Percentiles rank a stretch among this genome's conserved stretches.
Conservation (phyloP, 2,113 vertebrate species). For the Cynocephalus volans region DNA sequence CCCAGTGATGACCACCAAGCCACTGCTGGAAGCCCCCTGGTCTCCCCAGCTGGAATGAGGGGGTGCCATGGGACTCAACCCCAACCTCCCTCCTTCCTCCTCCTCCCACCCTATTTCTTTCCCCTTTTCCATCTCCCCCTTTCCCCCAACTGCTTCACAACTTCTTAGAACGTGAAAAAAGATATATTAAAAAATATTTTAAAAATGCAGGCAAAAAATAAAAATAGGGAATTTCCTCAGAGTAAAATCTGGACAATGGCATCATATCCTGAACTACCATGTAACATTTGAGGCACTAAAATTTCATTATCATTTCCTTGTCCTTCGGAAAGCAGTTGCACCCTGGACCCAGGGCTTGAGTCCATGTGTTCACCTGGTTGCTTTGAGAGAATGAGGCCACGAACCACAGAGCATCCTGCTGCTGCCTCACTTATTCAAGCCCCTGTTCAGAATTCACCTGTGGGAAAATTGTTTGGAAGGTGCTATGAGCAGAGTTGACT, state of each 20-base stretch:
- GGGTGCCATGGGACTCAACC: too few relatives aligned
- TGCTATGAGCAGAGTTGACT: not conserved
- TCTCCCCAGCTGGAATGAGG: too few relatives aligned
- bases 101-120: too few relatives aligned
- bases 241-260: not conserved
- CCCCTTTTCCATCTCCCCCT: too few relatives aligned
- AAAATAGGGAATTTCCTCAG: not conserved
- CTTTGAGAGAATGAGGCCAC: not conserved
- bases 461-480: slow-evolving; percentile 58
- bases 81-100: too few relatives aligned
- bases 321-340: not conserved
- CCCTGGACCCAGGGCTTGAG: not conserved
- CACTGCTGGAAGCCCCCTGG: too few relatives aligned
- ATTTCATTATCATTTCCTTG: slow-evolving; percentile 9
- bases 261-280: not conserved
- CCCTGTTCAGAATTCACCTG: not conserved
- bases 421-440: not conserved
- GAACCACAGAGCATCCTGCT: not conserved
- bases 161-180: too few relatives aligned
- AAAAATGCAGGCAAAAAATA: too few relatives aligned
- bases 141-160: too few relatives aligned
- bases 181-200: too few relatives aligned
- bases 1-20: too few relatives aligned
- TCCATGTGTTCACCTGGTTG: not conserved
- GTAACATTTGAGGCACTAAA: not conserved